Conservation (phyloP, 2,113 vertebrate species). For the Gnathonemus echidnorhynchus region DNA sequence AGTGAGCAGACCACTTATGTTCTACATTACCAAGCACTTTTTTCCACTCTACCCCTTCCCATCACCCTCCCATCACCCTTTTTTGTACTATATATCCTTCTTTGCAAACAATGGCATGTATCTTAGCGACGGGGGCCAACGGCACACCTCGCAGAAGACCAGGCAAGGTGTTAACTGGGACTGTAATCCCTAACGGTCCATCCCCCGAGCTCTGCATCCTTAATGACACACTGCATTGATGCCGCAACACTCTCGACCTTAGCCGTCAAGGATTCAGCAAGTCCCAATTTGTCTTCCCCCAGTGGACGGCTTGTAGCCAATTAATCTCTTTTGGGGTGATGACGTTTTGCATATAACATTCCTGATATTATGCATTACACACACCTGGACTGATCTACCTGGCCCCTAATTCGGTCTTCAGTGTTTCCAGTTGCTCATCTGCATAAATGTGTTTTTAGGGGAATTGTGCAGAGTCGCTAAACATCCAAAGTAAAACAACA, state of each 20-base stretch:
- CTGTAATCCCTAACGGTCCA: not conserved
- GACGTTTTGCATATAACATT: not conserved
- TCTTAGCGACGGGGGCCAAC: not conserved
- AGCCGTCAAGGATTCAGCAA: not conserved
- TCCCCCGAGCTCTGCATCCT: not conserved
- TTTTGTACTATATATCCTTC: not conserved
- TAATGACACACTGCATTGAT: not conserved
- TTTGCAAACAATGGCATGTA: not conserved
- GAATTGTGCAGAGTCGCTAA: constrained; percentile 24
- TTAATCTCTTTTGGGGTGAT: not conserved
- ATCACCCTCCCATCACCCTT: not conserved
- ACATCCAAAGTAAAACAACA: constrained; percentile 30
- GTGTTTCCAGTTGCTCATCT: not conserved
- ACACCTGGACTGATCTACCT: not conserved
- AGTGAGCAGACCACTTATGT: not conserved
- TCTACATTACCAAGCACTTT: not conserved
- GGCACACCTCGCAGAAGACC: not conserved
- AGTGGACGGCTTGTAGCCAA: not conserved
- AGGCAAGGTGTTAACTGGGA: not conserved
- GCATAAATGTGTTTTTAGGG: not conserved
- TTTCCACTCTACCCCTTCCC: not conserved
- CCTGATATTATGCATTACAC: not conserved
- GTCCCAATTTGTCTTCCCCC: not conserved
- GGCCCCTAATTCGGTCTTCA: not conserved
- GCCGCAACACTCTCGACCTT: not conserved